Evolutionary conservation across 2,113 vertebrate species (phyloP).

Genomic region (Oncorhynchus mykiss): DNA sequence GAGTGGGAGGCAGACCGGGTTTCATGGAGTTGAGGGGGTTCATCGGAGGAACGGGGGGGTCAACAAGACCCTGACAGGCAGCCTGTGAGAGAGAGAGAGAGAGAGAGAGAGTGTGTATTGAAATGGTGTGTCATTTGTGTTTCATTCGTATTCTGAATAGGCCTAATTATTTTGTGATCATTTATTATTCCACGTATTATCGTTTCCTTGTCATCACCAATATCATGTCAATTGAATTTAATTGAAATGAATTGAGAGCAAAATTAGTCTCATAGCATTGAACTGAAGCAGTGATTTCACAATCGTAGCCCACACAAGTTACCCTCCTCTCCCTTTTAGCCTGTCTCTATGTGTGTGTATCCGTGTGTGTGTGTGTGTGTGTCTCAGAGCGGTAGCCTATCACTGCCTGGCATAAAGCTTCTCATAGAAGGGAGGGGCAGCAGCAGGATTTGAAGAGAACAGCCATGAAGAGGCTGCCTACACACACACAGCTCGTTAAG

Average conservation of each 20-base stretch:
- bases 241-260: no score
- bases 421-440: slow-evolving; percentile 39
- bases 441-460: slow-evolving; percentile 66
- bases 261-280: no score
- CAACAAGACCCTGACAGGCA: slow-evolving; percentile 62
- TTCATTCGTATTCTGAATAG: neutral
- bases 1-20: slow-evolving; percentile 85
- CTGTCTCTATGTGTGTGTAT: slow-evolving; percentile 45
- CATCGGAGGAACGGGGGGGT: slow-evolving; percentile 79
- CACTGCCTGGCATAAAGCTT: slow-evolving; percentile 57
- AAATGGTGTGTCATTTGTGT: neutral
- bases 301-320: slow-evolving; percentile 43
- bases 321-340: slow-evolving; percentile 29
- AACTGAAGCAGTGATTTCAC: neutral
- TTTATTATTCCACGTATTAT: no score
- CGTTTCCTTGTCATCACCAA: no score
- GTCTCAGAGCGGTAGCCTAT: slow-evolving; percentile 58
- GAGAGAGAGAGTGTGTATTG: slow-evolving; percentile 9
- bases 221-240: no score
- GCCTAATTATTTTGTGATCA: no score
- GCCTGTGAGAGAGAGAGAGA: slow-evolving; percentile 42
- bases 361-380: slow-evolving; percentile 26
- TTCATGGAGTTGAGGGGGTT: slow-evolving; percentile 97
- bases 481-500: neutral
- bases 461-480: slow-evolving; percentile 59